phyloP scores from a whole-genome alignment of 2,888 invertebrate genomes.

The Sisyra nigra region DNA sequence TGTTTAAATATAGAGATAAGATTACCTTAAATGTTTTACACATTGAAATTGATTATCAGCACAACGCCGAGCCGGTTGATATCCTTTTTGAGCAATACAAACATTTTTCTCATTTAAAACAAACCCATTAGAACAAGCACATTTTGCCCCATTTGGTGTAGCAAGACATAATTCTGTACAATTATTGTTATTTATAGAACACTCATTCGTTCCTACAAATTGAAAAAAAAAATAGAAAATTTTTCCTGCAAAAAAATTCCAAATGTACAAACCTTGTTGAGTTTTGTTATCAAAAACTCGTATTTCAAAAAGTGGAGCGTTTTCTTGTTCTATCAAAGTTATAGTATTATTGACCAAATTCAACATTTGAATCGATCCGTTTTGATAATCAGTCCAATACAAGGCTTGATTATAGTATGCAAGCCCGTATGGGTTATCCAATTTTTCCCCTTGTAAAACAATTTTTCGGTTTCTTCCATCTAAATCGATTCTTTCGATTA shows the following conservation, averaged over 20 bases:
- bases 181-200: constrained; percentile 23
- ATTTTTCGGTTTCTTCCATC: constrained; percentile 35
- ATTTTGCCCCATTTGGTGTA: constrained; percentile 35
- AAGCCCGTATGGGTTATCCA: constrained; percentile 52
- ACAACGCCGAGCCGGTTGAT: constrained; percentile 24
- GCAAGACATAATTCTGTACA: constrained; percentile 62
- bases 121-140: constrained; percentile 46
- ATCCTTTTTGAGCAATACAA: constrained; percentile 23
- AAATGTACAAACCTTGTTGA: constrained; percentile 29
- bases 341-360: constrained; percentile 27
- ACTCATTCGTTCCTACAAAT: constrained; percentile 25
- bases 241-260: constrained; percentile 7
- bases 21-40: constrained; percentile 11
- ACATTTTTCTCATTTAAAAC: constrained; percentile 22
- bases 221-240: constrained; percentile 2
- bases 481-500: constrained; percentile 45
- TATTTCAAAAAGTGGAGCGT: constrained; percentile 49
- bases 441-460: constrained; percentile 29
- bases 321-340: constrained; percentile 35
- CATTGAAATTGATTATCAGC: constrained; percentile 16
- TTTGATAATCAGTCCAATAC: constrained; percentile 54
- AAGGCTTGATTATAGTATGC: constrained; percentile 43
- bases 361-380: constrained; percentile 38
- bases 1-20: no score
- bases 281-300: constrained; percentile 42